These are phyloP conservation scores for Lomographa bimaculata DNA, from an alignment of 2,888 invertebrate species.

Conservation along the genomic window DNA sequence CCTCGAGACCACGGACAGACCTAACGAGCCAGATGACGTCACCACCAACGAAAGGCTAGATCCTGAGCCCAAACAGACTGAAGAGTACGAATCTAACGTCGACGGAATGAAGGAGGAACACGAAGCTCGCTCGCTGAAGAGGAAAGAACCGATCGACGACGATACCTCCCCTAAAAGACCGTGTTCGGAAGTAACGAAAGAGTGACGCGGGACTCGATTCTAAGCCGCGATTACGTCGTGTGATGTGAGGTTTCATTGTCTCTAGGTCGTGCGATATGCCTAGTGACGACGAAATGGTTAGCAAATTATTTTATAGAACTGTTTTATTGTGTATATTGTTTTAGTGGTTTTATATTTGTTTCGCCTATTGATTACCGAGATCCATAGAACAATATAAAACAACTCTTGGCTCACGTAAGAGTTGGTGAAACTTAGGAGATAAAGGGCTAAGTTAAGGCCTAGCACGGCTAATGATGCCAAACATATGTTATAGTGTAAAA, in stretches of 20 bases:
- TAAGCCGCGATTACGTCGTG: no score
- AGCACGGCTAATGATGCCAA: no score
- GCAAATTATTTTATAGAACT: neutral
- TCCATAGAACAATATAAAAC: no score
- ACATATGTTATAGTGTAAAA: no score
- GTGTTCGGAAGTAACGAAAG: slow-evolving; percentile 64
- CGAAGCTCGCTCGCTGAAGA: slow-evolving; percentile 58
- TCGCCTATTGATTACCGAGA: no score
- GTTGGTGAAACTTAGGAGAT: no score
- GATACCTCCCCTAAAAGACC: slow-evolving; percentile 73
- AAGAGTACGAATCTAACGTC: slow-evolving; percentile 48
- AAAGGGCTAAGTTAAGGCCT: no score
- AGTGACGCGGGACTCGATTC: slow-evolving; percentile 52
- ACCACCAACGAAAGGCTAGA: slow-evolving; percentile 46
- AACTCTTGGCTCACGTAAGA: no score
- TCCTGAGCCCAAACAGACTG: slow-evolving; percentile 45
- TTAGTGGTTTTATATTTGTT: no score
- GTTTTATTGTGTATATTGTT: neutral
- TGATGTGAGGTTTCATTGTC: no score
- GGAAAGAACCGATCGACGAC: slow-evolving; percentile 64
- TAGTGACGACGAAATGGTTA: neutral
- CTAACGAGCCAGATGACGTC: slow-evolving; percentile 1
- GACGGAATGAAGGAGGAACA: slow-evolving; percentile 47
- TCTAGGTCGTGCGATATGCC: neutral
- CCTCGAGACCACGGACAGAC: slow-evolving; percentile 45